Conservation (phyloP, 1,140 invertebrate species). For the Lepidostoma basale region DNA sequence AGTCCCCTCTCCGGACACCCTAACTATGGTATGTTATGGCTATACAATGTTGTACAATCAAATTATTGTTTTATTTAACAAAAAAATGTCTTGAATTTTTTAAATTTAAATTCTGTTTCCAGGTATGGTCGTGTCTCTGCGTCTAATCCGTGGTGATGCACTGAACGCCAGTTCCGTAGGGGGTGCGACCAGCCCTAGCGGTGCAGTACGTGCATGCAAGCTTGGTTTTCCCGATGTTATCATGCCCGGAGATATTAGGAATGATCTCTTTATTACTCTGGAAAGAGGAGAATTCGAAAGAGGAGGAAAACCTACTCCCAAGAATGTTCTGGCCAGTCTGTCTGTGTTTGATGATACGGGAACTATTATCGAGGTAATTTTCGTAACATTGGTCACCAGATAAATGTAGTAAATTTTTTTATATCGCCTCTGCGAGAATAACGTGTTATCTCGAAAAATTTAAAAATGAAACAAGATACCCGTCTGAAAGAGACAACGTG, state of each 20-base stretch:
- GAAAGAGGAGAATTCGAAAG: slow-evolving; percentile 90
- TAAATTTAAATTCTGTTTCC: slow-evolving; percentile 22
- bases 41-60: too few species aligned
- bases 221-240: slow-evolving; percentile 94
- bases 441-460: too few species aligned
- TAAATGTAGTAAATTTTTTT: too few species aligned
- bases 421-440: too few species aligned
- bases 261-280: slow-evolving; percentile 92
- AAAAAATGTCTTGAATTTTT: too few species aligned
- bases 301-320: slow-evolving; percentile 92
- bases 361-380: slow-evolving; percentile 68
- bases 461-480: too few species aligned
- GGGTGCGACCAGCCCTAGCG: slow-evolving; percentile 51
- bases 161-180: slow-evolving; percentile 53
- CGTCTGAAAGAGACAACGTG: too few species aligned
- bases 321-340: slow-evolving; percentile 90
- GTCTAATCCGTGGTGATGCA: slow-evolving; percentile 53
- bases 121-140: slow-evolving; percentile 58
- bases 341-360: slow-evolving; percentile 82
- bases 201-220: slow-evolving; percentile 84
- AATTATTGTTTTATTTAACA: too few species aligned
- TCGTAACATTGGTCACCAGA: too few species aligned
- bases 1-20: slow-evolving; percentile 76
- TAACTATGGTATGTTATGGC: slow-evolving; percentile 67
- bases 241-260: slow-evolving; percentile 93